phyloP scores from a whole-genome alignment of 2,113 vertebrate genomes.

The Microcebus ravelobensis region DNA sequence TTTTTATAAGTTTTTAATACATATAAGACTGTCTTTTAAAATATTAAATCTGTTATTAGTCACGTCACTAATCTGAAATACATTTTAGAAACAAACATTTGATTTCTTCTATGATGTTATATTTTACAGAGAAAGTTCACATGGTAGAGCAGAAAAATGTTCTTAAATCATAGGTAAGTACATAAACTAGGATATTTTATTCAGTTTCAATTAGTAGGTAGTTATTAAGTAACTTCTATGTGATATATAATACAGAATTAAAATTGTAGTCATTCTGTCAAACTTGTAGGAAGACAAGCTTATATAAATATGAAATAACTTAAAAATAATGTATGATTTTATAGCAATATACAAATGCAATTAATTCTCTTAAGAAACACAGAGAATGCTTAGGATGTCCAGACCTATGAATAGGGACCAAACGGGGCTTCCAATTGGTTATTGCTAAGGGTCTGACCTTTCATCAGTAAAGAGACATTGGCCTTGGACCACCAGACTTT shows the following conservation, averaged over 20 bases:
- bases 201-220: background rate
- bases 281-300: background rate
- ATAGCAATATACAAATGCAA: background rate
- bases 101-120: background rate
- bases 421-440: background rate
- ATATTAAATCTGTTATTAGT: background rate
- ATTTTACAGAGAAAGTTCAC: background rate
- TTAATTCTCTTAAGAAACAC: background rate
- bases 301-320: slow-evolving; percentile 18
- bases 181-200: background rate
- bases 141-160: background rate
- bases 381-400: background rate
- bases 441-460: background rate
- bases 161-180: background rate
- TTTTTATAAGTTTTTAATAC: background rate
- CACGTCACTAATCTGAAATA: background rate
- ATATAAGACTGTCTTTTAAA: background rate
- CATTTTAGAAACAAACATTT: background rate
- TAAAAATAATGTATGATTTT: background rate
- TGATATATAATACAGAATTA: background rate
- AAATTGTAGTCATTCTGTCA: background rate
- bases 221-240: background rate
- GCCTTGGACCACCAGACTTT: background rate
- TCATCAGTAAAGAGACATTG: background rate
- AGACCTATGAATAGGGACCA: background rate